Base-by-base conservation (phyloP, 2,888 invertebrate species). In the Bellardia pandia region DNA sequence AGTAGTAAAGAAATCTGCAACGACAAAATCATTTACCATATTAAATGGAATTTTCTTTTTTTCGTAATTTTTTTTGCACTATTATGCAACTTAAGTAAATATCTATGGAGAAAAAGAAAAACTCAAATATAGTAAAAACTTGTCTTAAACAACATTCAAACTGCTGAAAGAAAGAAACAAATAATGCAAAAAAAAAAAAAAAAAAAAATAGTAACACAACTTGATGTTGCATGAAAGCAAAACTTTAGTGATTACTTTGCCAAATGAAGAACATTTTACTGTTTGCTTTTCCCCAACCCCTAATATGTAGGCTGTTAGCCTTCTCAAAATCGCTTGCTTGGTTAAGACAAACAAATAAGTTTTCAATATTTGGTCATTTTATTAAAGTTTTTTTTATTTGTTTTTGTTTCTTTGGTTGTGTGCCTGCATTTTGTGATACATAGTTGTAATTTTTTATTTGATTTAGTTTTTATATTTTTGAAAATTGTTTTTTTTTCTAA, bases 281-380 rank as follows among this genome's bases (percentile, higher is more conserved):
- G 2, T 11, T 45, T 45, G 2, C 45, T 4, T 45, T 23, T 37
- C 40, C 13, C 45, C 23, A 58, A 14, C 5, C n/a, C 16, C 8
- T 74, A 79, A 79, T 53, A 23, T 23, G 23, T 23, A 85, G 74
- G 79, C 79, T 75, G 42, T 69, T 3, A 33, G 23, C 23, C 23
- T 62, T 42, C 79, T 60, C n/a, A 45, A 60, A 60, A 23, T 33
- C 16, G 62, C 42, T 71, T 33, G 45, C 42, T 71, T 33, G 45
- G 81, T 75, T 79, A 75, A 83, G 79, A 79, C 82, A 83, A 83
- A 86, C 69, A 78, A 86, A 83, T 48, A 83, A 82, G 75, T 86
- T 86, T 76, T 56, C 79, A 72, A 79, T 83, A 79, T 83, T 86
- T 86, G 86, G 75, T 42, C 75, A 86, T 86, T 83, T 86, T 79